phyloP scores from a whole-genome alignment of 2,113 vertebrate species.

The Thryonomys swinderianus region DNA sequence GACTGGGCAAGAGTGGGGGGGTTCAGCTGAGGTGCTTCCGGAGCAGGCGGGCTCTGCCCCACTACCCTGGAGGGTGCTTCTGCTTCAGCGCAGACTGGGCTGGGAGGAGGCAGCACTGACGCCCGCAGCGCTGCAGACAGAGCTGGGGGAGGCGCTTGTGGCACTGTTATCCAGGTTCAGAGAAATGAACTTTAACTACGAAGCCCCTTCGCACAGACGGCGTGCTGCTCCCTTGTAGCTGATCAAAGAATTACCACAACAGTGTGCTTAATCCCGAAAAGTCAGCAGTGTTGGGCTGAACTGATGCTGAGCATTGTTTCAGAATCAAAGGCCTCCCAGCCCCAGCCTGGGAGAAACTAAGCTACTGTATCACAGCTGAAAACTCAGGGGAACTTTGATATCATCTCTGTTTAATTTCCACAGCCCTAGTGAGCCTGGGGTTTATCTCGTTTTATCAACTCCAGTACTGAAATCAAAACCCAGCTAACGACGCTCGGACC shows the following conservation, averaged over 20 bases:
- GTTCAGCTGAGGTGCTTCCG: neutral
- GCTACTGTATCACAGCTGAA: constrained; percentile 74
- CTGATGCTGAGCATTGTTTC: constrained; percentile 77
- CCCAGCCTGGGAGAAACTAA: constrained; percentile 65
- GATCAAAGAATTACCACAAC: constrained; percentile 73
- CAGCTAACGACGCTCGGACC: constrained; percentile 61
- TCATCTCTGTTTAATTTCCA: constrained; percentile 82
- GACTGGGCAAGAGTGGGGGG: neutral
- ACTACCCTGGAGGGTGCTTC: neutral
- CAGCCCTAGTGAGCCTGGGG: constrained; percentile 63
- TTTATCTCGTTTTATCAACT: constrained; percentile 79
- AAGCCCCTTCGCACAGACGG: constrained; percentile 22
- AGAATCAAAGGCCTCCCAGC: constrained; percentile 75
- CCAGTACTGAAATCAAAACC: constrained; percentile 77
- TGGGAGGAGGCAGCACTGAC: neutral
- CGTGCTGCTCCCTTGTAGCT: constrained; percentile 60
- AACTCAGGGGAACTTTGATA: constrained; percentile 80
- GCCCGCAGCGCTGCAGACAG: neutral
- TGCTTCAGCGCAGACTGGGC: neutral
- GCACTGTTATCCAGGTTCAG: constrained; percentile 51
- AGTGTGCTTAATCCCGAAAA: constrained; percentile 71
- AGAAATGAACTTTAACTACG: constrained; percentile 68
- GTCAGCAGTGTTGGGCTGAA: constrained; percentile 67
- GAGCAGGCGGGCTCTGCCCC: neutral
- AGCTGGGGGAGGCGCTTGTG: neutral